A percentile compares a stretch with the other conserved stretches of the same genome.
Evolutionary conservation across 1,140 invertebrate genomes (phyloP).

Genomic region (Diorhabda carinulata): DNA sequence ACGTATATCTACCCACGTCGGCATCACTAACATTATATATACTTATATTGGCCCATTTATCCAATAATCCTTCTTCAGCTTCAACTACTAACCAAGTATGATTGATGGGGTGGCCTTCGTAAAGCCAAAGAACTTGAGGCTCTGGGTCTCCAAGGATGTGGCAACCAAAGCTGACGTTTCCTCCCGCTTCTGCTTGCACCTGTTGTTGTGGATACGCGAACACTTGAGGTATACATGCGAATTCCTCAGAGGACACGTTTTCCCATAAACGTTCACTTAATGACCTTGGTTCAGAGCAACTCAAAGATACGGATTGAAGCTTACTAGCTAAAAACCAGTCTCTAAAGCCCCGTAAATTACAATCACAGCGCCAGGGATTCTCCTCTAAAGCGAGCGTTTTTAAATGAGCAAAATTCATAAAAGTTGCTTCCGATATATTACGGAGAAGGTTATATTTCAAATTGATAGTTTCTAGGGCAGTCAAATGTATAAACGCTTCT

Average conservation of each 20-base stretch:
- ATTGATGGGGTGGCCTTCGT: constrained; percentile 63
- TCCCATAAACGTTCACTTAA: constrained; percentile 63
- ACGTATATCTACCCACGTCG: constrained; percentile 78
- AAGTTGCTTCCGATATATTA: constrained; percentile 61
- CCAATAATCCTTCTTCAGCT: constrained; percentile 48
- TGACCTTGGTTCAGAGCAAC: constrained; percentile 58
- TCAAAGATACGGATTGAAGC: constrained; percentile 62
- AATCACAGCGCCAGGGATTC: constrained; percentile 89
- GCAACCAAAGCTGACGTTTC: constrained; percentile 76
- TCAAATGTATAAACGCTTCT: constrained; percentile 65
- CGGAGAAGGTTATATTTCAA: constrained; percentile 66
- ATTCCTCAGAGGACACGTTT: constrained; percentile 61
- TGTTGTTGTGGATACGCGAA: constrained; percentile 33
- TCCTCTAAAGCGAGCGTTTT: constrained; percentile 76
- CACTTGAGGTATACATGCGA: constrained; percentile 71
- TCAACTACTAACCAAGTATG: constrained; percentile 49
- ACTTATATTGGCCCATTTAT: constrained; percentile 69
- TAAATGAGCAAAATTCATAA: constrained; percentile 62
- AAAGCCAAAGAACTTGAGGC: constrained; percentile 77
- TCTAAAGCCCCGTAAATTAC: constrained; percentile 73
- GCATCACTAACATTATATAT: constrained; percentile 69
- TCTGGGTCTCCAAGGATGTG: constrained; percentile 76
- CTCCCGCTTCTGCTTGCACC: constrained; percentile 66
- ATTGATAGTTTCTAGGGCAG: constrained; percentile 65
- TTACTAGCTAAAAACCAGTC: constrained; percentile 72